Evolutionary conservation across 2,113 vertebrate species (phyloP), one percentile per base, ranked within the genome.

Genomic region (Cettia cetti): DNA sequence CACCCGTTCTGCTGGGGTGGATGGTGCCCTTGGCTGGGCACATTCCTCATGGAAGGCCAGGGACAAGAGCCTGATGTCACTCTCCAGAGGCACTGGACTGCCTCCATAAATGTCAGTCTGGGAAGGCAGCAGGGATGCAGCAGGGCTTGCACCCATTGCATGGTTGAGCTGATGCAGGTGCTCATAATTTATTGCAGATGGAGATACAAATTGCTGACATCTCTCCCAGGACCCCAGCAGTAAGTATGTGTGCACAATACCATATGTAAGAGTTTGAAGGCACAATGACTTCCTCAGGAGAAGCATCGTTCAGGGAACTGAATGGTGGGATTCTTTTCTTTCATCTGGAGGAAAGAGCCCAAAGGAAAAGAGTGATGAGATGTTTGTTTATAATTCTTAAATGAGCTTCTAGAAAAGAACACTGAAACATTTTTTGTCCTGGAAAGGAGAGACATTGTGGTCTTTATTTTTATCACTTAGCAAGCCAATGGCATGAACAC

Each of bases 111-210:
- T 45, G 63, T 54, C 65, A 76, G 28, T 4, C 33, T 63, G 75
- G 54, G 66, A 59, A 89, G 80, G 77, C 69, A 93, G 49, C 37
- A 75, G 81, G 61, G 63, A 47, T 12, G 27, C 50, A 54, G 59
- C 39, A 85, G 33, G 42, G 30, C 35, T 66, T 19, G 7, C 63
- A 54, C 35, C 61, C 76, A 35, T 4, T 53, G 76, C 45, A 81
- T 5, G 40, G 44, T 1, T 92, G 82, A 94, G 56, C 61, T 92
- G 83, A 61, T 76, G 81, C 94, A 97, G 86, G 92, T 95, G 94
- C 85, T 78, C 87, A 75, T 96, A 96, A 96, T 82, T 90, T 64
- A 12, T 56, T 94, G 68, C 88, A 93, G 93, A 90, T 92, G 71
- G 64, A 92, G 52, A 44, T 70, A 93, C 80, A 90, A 88, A 94